Evolutionary conservation across 1,140 invertebrate genomes (phyloP), one percentile per base, ranked within the genome.

Genomic region (Drosophila ogumai): DNA sequence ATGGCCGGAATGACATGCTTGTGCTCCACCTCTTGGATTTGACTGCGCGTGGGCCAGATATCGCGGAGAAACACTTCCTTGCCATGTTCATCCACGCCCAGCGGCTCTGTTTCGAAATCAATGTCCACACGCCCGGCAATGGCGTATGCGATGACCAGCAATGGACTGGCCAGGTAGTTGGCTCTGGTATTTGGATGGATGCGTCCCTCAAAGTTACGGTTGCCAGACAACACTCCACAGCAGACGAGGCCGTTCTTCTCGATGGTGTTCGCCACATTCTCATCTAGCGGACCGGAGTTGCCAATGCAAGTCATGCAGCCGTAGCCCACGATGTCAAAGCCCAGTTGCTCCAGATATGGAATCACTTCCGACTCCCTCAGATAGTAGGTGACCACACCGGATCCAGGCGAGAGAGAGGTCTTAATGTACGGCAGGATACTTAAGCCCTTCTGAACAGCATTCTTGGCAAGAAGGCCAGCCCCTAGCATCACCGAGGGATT

Each of bases 271-370:
- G 96, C 96, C 31, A 99, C 96, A 75, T 96, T 94, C 63, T 99
- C 98, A 55, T 98, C 96, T 3, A 99, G 94, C 0, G 98, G 98
- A 3, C 99, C 99, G 54, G 96, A 98, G 93, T 99, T 99, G 10
- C 99, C 99, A 75, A 99, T 99, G 93, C 99, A 99, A 1, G 98
- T 99, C 98, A 99, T 99, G 93, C 99, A 99, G 1, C 99, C 96
- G 91, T 98, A 99, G 13, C 98, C 98, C 19, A 98, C 96, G 52
- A 98, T 96, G 84, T 98, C 95, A 93, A 99, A 99, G 8, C 98
- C 99, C 13, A 99, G 94, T 92, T 97, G 94, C 69, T 96, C 95
- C 36, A 99, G 93, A 87, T 95, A 96, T 0, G 97, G 96, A 25
- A 97, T 95, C 6, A 99, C 98, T 1, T 98, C 98, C 38, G 95